A percentile compares a stretch with the other conserved stretches of the same genome.
Evolutionary conservation across 1,140 invertebrate species (phyloP).

Genomic region (Pogonognathellus flavescens): DNA sequence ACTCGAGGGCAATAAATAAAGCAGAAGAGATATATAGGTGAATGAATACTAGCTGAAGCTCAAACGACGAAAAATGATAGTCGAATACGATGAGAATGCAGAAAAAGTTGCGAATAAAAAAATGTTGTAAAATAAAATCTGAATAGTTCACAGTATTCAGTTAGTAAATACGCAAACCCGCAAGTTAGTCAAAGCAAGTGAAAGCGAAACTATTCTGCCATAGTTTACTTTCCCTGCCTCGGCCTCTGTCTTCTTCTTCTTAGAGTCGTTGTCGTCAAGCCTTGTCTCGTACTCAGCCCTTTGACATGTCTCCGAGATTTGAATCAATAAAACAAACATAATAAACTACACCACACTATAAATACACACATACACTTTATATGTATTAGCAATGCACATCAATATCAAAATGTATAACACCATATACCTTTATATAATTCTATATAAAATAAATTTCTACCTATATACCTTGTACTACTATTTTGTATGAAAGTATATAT

Average conservation of each 20-base stretch:
- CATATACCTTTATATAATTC: too few relatives aligned
- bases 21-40: not conserved
- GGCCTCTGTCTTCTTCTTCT: not conserved
- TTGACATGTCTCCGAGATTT: not conserved
- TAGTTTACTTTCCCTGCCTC: not conserved
- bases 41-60: too few relatives aligned
- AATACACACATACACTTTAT: too few relatives aligned
- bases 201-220: not conserved
- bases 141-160: not conserved
- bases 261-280: not conserved
- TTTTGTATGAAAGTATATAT: not conserved
- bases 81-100: conserved; percentile 22
- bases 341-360: not conserved
- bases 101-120: conserved; percentile 27
- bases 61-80: not conserved
- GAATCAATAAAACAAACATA: conserved; percentile 31
- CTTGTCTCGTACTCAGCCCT: not conserved
- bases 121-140: conserved; percentile 27
- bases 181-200: not conserved
- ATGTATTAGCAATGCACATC: too few relatives aligned
- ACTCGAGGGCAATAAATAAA: conserved; percentile 32
- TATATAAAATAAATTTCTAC: too few relatives aligned
- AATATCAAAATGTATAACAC: too few relatives aligned
- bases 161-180: not conserved
- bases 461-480: too few relatives aligned